Evolutionary conservation across 2,888 invertebrate species (phyloP).

Genomic region (Drosophila histrio): DNA sequence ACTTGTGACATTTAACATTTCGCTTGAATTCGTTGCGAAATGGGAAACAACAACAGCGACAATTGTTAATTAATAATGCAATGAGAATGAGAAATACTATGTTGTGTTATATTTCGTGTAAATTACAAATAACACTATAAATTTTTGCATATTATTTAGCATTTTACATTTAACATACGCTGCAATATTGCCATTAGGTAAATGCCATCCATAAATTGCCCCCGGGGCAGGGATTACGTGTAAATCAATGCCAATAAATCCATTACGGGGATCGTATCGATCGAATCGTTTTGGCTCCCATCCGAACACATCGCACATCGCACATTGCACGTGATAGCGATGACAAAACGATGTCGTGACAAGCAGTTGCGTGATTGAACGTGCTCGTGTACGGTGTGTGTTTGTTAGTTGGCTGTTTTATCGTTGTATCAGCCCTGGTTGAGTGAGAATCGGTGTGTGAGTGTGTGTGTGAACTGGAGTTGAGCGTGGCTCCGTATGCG

Average conservation of each 20-base stretch:
- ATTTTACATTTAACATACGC: conserved; percentile 36
- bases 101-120: conserved; percentile 67
- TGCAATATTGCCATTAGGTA: conserved; percentile 62
- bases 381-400: too few relatives aligned
- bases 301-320: background rate
- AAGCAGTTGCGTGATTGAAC: too few relatives aligned
- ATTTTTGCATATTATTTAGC: conserved; percentile 57
- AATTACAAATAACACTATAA: conserved; percentile 70
- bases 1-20: conserved; percentile 1
- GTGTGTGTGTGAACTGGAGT: too few relatives aligned
- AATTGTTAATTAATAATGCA: conserved; percentile 3
- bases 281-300: conserved; percentile 3
- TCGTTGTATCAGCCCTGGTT: too few relatives aligned
- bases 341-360: conserved; percentile 1
- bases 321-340: background rate
- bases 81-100: conserved; percentile 9
- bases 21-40: background rate
- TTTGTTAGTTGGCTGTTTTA: too few relatives aligned
- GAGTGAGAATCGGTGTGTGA: too few relatives aligned
- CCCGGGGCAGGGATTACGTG: conserved; percentile 20
- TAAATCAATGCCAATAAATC: conserved; percentile 65
- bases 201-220: conserved; percentile 72
- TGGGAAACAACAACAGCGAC: background rate
- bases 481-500: too few relatives aligned
- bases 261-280: conserved; percentile 50